A percentile compares a stretch with the other conserved stretches of the same genome.
Conservation (phyloP, 2,797 vertebrate species). For the Hephaestus fuliginosus region DNA sequence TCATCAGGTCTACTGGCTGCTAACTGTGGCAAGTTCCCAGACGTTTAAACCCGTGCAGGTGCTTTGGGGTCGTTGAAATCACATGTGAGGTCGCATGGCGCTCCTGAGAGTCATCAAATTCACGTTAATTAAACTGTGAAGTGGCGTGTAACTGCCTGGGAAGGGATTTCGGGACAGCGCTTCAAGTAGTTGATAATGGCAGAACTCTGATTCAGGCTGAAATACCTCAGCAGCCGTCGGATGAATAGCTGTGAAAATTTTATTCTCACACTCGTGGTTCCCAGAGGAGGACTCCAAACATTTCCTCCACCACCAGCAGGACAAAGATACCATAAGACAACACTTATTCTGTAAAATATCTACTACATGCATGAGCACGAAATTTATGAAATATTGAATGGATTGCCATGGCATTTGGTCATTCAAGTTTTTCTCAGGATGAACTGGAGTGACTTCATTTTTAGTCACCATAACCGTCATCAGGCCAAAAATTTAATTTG, state of each 20-base stretch:
- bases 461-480: too few species aligned
- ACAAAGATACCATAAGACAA: not conserved
- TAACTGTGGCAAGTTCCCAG: conserved; percentile 23
- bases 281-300: not conserved
- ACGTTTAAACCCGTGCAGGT: conserved; percentile 45
- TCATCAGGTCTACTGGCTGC: conserved; percentile 10
- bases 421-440: too few species aligned
- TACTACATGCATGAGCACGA: not conserved
- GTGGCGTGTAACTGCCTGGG: conserved; percentile 44
- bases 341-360: not conserved
- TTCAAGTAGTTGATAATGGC: conserved; percentile 29
- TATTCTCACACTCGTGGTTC: not conserved
- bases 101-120: conserved; percentile 62
- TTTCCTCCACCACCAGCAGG: not conserved
- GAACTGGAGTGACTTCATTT: too few species aligned
- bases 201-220: conserved; percentile 4
- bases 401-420: too few species aligned
- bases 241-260: not conserved
- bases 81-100: conserved; percentile 32
- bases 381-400: not conserved
- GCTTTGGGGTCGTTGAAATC: conserved; percentile 46
- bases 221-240: not conserved
- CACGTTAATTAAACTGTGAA: conserved; percentile 66
- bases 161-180: conserved; percentile 43
- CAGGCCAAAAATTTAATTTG: too few species aligned